These are phyloP conservation scores for Mionectes olivaceus DNA, from an alignment of 2,797 vertebrate genomes.

Conservation along the genomic window DNA sequence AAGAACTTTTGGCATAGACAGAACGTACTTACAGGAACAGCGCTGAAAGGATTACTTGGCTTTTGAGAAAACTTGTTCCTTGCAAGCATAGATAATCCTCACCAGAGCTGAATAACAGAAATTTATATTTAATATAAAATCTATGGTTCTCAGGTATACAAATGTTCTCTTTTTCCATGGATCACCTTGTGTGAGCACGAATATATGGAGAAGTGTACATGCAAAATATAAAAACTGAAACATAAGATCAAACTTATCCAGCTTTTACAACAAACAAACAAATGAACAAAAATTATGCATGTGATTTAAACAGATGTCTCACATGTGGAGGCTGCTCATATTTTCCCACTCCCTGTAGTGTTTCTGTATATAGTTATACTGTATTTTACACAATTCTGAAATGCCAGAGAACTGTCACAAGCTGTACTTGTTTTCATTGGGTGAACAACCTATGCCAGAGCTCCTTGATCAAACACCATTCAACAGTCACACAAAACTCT, in stretches of 20 bases:
- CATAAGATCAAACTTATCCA: not conserved
- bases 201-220: not conserved
- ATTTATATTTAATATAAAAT: not conserved
- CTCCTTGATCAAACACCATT: slow-evolving; percentile 7
- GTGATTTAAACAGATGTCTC: not conserved
- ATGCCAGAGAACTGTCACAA: not conserved
- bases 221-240: not conserved
- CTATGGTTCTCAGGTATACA: not conserved
- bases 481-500: not conserved
- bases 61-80: not conserved
- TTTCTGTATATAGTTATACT: not conserved
- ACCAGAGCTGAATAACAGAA: not conserved
- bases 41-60: not conserved
- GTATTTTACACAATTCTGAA: not conserved
- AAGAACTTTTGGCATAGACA: not conserved
- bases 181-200: not conserved
- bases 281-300: not conserved
- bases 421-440: slow-evolving; percentile 6
- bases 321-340: not conserved
- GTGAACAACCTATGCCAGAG: not conserved
- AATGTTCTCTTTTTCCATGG: not conserved
- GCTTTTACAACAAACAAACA: not conserved
- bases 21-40: not conserved
- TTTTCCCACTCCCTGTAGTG: not conserved
- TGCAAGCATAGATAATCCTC: not conserved